Percentiles rank a stretch among this genome's conserved stretches.
These are phyloP conservation scores for Botrylloides violaceus DNA, from an alignment of 23 tunicate species.

Conservation along the genomic window DNA sequence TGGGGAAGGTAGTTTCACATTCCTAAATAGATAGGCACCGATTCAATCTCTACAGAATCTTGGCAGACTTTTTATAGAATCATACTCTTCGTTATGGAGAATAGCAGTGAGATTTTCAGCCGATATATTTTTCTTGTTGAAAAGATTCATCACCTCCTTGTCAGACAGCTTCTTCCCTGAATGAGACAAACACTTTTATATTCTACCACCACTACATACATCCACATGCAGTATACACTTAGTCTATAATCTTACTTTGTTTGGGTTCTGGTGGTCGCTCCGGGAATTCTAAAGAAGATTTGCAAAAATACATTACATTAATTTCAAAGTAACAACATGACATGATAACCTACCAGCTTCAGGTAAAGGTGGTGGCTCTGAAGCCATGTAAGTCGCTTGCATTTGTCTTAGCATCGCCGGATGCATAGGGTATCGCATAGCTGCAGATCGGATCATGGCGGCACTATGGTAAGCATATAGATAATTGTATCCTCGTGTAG, in stretches of 20 bases:
- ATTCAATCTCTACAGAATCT: background rate
- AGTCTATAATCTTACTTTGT: conserved; percentile 4
- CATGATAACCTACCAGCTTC: conserved; percentile 19
- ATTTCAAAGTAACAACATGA: too few species aligned
- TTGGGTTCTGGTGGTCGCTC: conserved; percentile 20
- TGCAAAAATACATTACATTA: background rate
- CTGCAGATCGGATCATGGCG: background rate
- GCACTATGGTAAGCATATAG: background rate
- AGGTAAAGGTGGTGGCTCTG: conserved; percentile 22
- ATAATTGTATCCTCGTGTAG: background rate
- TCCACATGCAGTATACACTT: background rate
- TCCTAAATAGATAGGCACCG: background rate
- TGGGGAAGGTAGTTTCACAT: conserved; percentile 11
- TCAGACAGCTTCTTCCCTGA: conserved; percentile 10
- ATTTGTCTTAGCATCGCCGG: background rate
- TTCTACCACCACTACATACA: background rate
- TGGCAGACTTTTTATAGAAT: too few species aligned
- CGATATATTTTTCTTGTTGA: conserved; percentile 26
- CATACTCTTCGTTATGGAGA: conserved; percentile 5
- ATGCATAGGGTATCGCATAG: conserved; percentile 14
- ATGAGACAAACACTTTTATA: background rate
- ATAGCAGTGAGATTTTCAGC: conserved; percentile 6
- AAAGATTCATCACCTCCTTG: conserved; percentile 1
- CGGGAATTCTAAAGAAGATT: conserved; percentile 10
- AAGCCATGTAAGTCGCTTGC: background rate